A percentile compares a stretch with the other conserved stretches of the same genome.
Evolutionary conservation across 2,888 invertebrate genomes (phyloP).

Genomic region (Drosophila trichaetosa): DNA sequence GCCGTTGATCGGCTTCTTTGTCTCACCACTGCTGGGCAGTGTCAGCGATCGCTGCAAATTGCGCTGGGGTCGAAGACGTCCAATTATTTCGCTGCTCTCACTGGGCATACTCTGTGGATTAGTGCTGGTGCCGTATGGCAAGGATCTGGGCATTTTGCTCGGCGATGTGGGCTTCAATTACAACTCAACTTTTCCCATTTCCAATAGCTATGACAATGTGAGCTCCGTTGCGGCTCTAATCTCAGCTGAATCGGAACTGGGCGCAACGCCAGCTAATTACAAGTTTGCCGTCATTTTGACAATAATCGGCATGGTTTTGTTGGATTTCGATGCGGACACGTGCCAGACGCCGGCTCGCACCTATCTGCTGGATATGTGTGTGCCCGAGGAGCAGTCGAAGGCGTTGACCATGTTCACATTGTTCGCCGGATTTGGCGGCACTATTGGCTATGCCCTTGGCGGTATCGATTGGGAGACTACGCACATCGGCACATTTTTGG

Average conservation of each 20-base stretch:
- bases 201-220: constrained; percentile 26
- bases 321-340: constrained; percentile 89
- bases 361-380: constrained; percentile 87
- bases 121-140: constrained; percentile 87
- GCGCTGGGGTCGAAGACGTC: constrained; percentile 86
- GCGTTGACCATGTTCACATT: constrained; percentile 88
- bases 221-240: constrained; percentile 66
- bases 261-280: constrained; percentile 60
- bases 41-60: constrained; percentile 87
- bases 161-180: constrained; percentile 82
- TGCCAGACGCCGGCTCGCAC: constrained; percentile 88
- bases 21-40: constrained; percentile 86
- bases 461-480: constrained; percentile 87
- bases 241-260: background rate
- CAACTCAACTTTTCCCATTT: background rate
- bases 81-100: constrained; percentile 87
- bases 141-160: constrained; percentile 86
- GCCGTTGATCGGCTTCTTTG: constrained; percentile 84
- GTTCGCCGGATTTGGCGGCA: constrained; percentile 88
- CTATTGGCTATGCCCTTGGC: constrained; percentile 87
- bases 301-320: constrained; percentile 87
- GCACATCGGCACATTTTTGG: constrained; percentile 85
- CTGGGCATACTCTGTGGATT: constrained; percentile 87
- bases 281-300: constrained; percentile 86
- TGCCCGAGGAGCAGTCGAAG: constrained; percentile 87